Evolutionary conservation across 2,888 invertebrate genomes (phyloP), one percentile per base, ranked within the genome.

Genomic region (Tetrapedia diversipes): DNA sequence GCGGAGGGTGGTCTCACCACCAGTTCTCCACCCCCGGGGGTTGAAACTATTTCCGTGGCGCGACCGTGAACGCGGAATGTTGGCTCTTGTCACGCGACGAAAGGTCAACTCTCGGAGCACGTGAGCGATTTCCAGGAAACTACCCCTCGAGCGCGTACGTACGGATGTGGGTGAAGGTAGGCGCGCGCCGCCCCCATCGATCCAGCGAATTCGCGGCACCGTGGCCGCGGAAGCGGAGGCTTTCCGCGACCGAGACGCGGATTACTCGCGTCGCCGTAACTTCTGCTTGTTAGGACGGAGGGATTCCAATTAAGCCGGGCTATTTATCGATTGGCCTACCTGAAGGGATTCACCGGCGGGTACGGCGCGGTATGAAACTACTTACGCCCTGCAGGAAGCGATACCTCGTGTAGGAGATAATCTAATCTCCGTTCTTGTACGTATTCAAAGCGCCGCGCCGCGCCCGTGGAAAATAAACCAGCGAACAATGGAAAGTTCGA

Each of bases 11-110:
- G n/a, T n/a, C n/a, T n/a, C n/a, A n/a, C n/a, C n/a, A n/a, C n/a
- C n/a, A n/a, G n/a, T 22, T 22, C 7, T 8, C 32, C 11, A 2
- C 14, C 22, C 4, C 11, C 37, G 19, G 7, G 29, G 27, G 19
- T 29, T 29, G 8, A 41, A n/a, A 64, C 67, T 54, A 61, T 75
- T 79, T 67, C 70, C 78, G 60, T 41, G 65, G 47, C 53, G 66
- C 79, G 79, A 67, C 79, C 79, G 71, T 79, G 79, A 79, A 80
- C 75, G 51, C 3, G 71, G 75, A 75, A 75, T 49, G 75, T 67
- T 34, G 79, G 63, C 54, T 39, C 61, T 67, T 65, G 80, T 80
- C 80, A 80, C 80, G 80, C 73, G 57, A 67, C 51, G 60, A 79
- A 73, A 73, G 79, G 75, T 80, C 79, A 71, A 61, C 67, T 70